Conservation (phyloP, 2,888 invertebrate genomes). For the Resseliella maxima region DNA sequence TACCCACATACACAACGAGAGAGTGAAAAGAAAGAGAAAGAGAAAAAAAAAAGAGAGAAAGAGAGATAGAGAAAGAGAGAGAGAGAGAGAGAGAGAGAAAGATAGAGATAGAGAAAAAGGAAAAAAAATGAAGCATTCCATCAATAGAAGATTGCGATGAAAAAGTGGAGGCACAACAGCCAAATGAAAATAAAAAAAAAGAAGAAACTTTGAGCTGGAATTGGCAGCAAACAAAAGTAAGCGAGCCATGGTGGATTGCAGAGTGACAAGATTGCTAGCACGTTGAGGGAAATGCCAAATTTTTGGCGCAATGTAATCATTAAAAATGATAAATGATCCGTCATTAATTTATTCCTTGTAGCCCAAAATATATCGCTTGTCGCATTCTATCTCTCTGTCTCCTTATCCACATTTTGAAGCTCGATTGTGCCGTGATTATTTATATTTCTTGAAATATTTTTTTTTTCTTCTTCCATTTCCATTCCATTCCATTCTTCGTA, state of each 20-base stretch:
- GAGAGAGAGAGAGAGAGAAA: no score
- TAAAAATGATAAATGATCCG: constrained; percentile 53
- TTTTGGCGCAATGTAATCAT: constrained; percentile 47
- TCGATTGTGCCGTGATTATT: not conserved
- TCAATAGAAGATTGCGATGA: not conserved
- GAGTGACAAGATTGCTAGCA: constrained; percentile 49
- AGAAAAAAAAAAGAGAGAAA: no score
- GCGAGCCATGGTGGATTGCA: not conserved
- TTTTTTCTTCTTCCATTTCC: not conserved
- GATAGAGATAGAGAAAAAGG: no score
- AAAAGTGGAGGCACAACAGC: not conserved
- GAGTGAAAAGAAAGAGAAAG: no score
- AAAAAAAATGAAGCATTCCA: not conserved
- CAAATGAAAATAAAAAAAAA: not conserved
- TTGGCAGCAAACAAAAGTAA: not conserved
- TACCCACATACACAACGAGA: no score
- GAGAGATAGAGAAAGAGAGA: no score
- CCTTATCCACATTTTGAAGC: not conserved
- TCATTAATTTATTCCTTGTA: constrained; percentile 40
- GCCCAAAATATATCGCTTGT: not conserved
- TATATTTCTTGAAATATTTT: not conserved
- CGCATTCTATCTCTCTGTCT: not conserved
- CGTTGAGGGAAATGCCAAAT: constrained; percentile 45
- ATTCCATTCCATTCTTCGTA: not conserved
- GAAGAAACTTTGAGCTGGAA: not conserved